Evolutionary conservation across 1,140 invertebrate genomes (phyloP).

Genomic region (Papilio dardanus): DNA sequence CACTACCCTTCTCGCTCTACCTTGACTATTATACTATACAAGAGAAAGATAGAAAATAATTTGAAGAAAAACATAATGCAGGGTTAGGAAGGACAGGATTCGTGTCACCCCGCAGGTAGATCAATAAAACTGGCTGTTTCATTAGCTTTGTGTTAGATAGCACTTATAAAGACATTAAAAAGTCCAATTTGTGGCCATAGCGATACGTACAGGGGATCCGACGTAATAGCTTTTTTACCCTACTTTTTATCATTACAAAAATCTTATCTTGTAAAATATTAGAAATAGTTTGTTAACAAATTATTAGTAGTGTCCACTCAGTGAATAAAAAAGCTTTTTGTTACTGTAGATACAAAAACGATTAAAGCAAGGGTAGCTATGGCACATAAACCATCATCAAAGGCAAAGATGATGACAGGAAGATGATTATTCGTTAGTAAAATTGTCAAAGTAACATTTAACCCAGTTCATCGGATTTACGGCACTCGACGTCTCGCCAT

Average conservation of each 20-base stretch:
- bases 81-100: slow-evolving; percentile 68
- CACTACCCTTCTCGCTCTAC: slow-evolving; percentile 49
- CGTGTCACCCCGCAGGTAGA: slow-evolving; percentile 79
- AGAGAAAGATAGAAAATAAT: slow-evolving; percentile 65
- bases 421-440: slow-evolving; percentile 38
- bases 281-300: slow-evolving; percentile 30
- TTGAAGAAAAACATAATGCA: slow-evolving; percentile 77
- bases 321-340: not conserved
- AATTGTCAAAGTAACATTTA: slow-evolving; percentile 72
- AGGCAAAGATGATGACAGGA: too few species aligned
- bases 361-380: too few species aligned
- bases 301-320: slow-evolving; percentile 1
- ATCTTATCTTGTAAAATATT: slow-evolving; percentile 32
- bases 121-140: slow-evolving; percentile 79
- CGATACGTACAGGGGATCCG: slow-evolving; percentile 47
- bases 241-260: slow-evolving; percentile 35
- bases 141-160: slow-evolving; percentile 75
- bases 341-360: not conserved
- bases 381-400: too few species aligned
- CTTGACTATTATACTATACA: slow-evolving; percentile 25
- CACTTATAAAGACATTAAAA: slow-evolving; percentile 82
- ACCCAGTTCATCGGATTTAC: slow-evolving; percentile 67
- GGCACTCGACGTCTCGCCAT: slow-evolving; percentile 60
- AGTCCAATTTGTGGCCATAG: slow-evolving; percentile 58
- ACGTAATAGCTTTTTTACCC: slow-evolving; percentile 42